Percentiles rank a stretch among this genome's conserved stretches.
phyloP scores from a whole-genome alignment of 2,797 vertebrate species.

The Xenops minutus region DNA sequence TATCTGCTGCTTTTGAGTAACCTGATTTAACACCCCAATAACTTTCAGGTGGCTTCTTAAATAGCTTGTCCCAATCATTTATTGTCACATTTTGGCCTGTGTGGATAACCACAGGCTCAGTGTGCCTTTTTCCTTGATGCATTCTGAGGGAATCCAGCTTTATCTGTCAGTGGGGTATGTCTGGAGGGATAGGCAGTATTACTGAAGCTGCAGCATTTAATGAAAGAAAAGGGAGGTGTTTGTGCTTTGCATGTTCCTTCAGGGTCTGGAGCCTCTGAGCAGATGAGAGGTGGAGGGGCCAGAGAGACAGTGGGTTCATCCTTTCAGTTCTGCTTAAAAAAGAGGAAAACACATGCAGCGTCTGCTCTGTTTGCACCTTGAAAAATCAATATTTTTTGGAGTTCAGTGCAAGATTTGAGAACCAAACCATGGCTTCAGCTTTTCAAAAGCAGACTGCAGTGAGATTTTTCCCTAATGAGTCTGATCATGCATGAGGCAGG shows the following conservation, averaged over 20 bases:
- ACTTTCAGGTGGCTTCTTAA: not conserved
- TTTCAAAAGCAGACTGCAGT: not conserved
- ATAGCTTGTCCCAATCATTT: not conserved
- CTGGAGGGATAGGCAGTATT: not conserved
- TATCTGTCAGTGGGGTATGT: not conserved
- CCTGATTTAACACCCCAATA: not conserved
- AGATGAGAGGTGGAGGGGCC: not conserved
- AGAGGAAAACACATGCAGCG: not conserved
- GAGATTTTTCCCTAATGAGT: not conserved
- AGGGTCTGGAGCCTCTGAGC: not conserved
- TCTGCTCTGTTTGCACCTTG: not conserved
- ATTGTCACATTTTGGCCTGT: not conserved
- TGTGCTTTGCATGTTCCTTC: not conserved
- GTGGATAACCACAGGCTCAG: not conserved
- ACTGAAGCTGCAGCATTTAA: not conserved
- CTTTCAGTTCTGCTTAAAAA: not conserved
- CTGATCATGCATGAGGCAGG: not conserved
- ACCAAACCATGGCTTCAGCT: not conserved
- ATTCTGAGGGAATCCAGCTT: not conserved
- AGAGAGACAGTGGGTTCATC: not conserved
- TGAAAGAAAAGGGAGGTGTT: not conserved
- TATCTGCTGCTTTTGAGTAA: not conserved
- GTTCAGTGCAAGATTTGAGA: not conserved
- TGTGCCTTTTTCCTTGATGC: not conserved
- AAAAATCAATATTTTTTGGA: not conserved